Evolutionary conservation across 2,797 vertebrate species (phyloP).

Genomic region (Emys orbicularis): DNA sequence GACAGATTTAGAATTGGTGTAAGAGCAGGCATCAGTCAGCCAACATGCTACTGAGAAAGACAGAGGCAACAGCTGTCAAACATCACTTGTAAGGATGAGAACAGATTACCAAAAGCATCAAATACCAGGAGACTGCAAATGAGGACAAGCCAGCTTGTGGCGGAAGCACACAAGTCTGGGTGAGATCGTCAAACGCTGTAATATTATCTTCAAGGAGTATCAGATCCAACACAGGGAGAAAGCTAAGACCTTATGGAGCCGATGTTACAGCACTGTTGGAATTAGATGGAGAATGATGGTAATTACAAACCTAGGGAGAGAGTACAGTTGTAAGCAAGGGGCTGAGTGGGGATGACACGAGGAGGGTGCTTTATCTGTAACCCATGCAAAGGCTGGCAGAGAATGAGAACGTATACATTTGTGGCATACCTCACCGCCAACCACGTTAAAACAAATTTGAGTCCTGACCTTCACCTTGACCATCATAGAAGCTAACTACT

Average conservation of each 20-base stretch:
- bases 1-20: not conserved
- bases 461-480: not conserved
- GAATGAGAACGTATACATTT: not conserved
- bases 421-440: not conserved
- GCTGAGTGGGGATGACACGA: not conserved
- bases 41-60: not conserved
- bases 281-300: not conserved
- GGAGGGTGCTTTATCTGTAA: not conserved
- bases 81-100: not conserved
- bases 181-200: not conserved
- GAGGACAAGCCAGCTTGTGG: not conserved
- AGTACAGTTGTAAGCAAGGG: not conserved
- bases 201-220: not conserved
- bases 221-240: not conserved
- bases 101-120: not conserved
- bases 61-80: not conserved
- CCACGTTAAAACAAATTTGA: accelerated
- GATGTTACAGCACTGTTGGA: not conserved
- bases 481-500: not conserved
- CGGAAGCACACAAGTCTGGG: not conserved
- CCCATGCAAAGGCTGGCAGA: not conserved
- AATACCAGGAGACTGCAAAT: not conserved
- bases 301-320: not conserved
- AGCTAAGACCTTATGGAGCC: not conserved
- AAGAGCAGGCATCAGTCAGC: not conserved